These are phyloP conservation scores for Nestor notabilis DNA, from an alignment of 2,113 vertebrate genomes.

Conservation along the genomic window DNA sequence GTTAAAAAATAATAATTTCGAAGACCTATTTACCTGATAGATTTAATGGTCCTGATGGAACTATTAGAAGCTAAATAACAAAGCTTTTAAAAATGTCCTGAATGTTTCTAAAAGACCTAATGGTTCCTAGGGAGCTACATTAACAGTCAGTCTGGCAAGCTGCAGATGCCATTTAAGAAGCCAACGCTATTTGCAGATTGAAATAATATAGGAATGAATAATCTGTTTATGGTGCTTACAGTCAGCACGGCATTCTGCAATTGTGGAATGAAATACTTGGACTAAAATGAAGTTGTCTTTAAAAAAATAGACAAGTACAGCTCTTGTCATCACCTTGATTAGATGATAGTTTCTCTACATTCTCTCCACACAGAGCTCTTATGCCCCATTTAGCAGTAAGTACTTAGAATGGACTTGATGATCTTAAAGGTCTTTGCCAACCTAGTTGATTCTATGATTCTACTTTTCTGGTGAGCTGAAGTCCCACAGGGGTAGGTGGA, in stretches of 20 bases:
- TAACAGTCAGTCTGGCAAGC: not conserved
- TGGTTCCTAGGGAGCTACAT: not conserved
- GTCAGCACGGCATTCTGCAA: not conserved
- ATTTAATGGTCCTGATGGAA: slow-evolving; percentile 63
- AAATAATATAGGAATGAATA: not conserved
- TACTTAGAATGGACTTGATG: not conserved
- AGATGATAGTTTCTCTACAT: fast-evolving
- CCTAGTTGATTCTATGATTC: not conserved
- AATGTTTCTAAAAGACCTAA: not conserved
- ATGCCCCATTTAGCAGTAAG: not conserved
- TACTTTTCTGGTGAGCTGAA: not conserved
- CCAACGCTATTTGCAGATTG: not conserved
- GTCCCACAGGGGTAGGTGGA: not conserved
- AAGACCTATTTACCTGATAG: slow-evolving; percentile 56
- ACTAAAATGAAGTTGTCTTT: not conserved
- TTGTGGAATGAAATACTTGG: not conserved
- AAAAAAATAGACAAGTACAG: not conserved
- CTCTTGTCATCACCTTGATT: not conserved
- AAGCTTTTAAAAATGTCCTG: slow-evolving; percentile 15
- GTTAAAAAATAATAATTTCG: slow-evolving; percentile 46
- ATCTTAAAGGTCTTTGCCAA: not conserved
- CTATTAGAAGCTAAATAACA: slow-evolving; percentile 48
- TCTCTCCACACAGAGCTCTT: not conserved
- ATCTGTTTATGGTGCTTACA: not conserved
- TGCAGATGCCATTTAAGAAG: not conserved